Base-by-base conservation (phyloP, 2,888 invertebrate species). In the Oscheius sp. region DNA sequence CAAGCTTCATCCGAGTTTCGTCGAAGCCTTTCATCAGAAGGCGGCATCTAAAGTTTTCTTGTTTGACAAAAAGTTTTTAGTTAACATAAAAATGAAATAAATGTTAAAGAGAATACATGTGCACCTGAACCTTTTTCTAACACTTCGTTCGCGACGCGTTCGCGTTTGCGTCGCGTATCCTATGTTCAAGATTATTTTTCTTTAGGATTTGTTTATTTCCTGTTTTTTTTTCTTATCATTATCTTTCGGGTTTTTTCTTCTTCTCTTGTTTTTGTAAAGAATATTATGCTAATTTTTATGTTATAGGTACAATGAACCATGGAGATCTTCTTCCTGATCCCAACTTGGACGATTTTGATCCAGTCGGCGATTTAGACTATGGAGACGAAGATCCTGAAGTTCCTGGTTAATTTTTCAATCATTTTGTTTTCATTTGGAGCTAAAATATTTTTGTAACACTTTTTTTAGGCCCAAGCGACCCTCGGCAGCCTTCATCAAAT, bases 1-100 rank as follows among this genome's bases (percentile, higher is more conserved):
- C 65, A 74, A 47, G 72, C 73, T 44, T 76, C 76, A 65, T 69
- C 71, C 45, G 76, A 76, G 57, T 76, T 72, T 50, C 76, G 62
- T 24, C 76, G 68, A n/a, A 70, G 69, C 44, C 69, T 67, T 44
- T 76, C 76, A 44, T 71, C 66, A 1, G 76, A 76, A 12, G 73
- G 76, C 28, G 76, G 73, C 76, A 76, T 76, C 54, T 47, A 20
- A 28, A 61, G 41, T 44, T 33, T 20, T 2, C 51, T 47, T 24
- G 20, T 41, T 41, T 41, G 14, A n/a, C n/a, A n/a, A n/a, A n/a
- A n/a, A n/a, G n/a, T n/a, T n/a, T n/a, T n/a, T n/a, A 36, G 36
- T 3, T 28, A 30, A 22, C 12, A 8, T 54, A 3, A 8, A 17
- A 30, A 28, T 30, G 28, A 51, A 12, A 9, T n/a, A 26, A 9